phyloP scores from a whole-genome alignment of 2,797 vertebrate species.

The Paedocypris micromegethes region DNA sequence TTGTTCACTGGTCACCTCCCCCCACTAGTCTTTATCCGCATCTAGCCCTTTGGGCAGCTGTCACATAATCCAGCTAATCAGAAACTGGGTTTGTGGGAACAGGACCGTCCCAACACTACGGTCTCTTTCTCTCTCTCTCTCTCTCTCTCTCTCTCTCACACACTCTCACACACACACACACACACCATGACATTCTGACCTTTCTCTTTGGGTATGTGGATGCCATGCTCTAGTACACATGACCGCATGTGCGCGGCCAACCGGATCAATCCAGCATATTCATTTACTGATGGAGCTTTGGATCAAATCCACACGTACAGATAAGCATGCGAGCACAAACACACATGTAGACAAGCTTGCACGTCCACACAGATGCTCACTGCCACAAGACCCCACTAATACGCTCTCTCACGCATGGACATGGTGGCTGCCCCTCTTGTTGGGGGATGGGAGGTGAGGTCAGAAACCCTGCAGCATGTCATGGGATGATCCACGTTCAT shows the following conservation, averaged over 20 bases:
- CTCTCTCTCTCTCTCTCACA: slow-evolving; percentile 46
- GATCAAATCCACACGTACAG: slow-evolving; percentile 21
- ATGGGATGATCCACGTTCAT: slow-evolving; percentile 71
- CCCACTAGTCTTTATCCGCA: slow-evolving; percentile 61
- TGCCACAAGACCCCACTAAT: slow-evolving; percentile 44
- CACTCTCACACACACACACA: slow-evolving; percentile 11
- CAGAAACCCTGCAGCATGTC: slow-evolving; percentile 65
- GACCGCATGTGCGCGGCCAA: slow-evolving; percentile 2
- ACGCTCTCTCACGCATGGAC: slow-evolving; percentile 55
- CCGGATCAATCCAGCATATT: slow-evolving; percentile 21
- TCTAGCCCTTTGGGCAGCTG: slow-evolving; percentile 78
- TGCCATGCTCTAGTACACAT: slow-evolving; percentile 4
- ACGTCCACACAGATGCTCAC: slow-evolving; percentile 17
- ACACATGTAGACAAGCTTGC: background rate
- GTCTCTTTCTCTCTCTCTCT: slow-evolving; percentile 45
- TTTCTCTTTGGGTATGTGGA: slow-evolving; percentile 13
- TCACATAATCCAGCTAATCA: slow-evolving; percentile 83
- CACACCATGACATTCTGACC: slow-evolving; percentile 44
- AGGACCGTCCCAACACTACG: slow-evolving; percentile 30
- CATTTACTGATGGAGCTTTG: slow-evolving; percentile 21
- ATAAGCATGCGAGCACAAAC: slow-evolving; percentile 1
- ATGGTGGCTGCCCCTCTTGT: slow-evolving; percentile 41
- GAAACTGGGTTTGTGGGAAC: slow-evolving; percentile 71
- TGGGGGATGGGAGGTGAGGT: slow-evolving; percentile 60
- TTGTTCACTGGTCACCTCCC: slow-evolving; percentile 67